Conservation (phyloP, 2,113 vertebrate species). For the Myotis lucifugus region DNA sequence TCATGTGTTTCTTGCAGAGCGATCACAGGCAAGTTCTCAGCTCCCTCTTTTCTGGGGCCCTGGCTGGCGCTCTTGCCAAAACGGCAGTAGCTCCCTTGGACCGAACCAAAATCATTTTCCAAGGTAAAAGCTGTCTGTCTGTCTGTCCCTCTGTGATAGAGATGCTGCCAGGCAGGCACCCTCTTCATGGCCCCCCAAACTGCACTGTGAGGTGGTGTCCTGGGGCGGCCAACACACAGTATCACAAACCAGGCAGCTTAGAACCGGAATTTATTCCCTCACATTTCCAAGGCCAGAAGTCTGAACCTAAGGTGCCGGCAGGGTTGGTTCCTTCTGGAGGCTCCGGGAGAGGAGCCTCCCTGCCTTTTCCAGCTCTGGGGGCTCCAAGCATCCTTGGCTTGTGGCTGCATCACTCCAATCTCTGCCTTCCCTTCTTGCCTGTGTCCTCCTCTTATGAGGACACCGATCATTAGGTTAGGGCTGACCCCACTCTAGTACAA, state of each 20-base stretch:
- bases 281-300: not conserved
- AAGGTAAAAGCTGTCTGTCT: conserved; percentile 85
- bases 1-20: conserved; percentile 80
- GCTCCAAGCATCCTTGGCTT: not conserved
- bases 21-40: conserved; percentile 89
- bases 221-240: not conserved
- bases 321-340: not conserved
- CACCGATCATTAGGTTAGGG: not conserved
- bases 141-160: not conserved
- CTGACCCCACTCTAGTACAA: not conserved
- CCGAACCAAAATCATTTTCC: conserved; percentile 99
- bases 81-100: conserved; percentile 96
- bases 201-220: not conserved
- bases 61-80: conserved; percentile 97
- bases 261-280: not conserved
- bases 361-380: not conserved
- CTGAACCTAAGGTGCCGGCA: not conserved
- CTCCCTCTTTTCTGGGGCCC: conserved; percentile 93
- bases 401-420: not conserved
- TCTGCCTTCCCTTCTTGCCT: not conserved
- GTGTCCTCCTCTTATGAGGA: not conserved
- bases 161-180: not conserved
- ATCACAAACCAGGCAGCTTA: not conserved
- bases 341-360: not conserved
- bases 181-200: not conserved